Percentiles rank a stretch among this genome's conserved stretches.
Evolutionary conservation across 1,140 invertebrate genomes (phyloP).

Genomic region (Platyscapa corneri): DNA sequence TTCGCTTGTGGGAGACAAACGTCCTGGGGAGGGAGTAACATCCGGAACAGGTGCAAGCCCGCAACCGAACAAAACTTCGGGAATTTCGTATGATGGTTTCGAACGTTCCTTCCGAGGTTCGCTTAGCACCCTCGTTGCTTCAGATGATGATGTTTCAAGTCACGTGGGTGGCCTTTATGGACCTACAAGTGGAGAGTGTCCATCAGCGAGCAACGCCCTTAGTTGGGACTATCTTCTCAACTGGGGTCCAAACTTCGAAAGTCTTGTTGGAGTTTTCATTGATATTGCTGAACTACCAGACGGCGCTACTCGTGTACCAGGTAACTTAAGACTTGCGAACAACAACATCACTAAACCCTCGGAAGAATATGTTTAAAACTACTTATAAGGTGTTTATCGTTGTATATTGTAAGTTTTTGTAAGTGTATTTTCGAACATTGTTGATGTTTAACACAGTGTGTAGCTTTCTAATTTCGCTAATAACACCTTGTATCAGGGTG

Average conservation of each 20-base stretch:
- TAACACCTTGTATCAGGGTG: slow-evolving; percentile 70
- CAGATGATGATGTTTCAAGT: slow-evolving; percentile 90
- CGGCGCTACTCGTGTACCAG: slow-evolving; percentile 79
- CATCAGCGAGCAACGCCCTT: slow-evolving; percentile 81
- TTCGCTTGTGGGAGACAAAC: slow-evolving; percentile 86
- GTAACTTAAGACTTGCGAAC: slow-evolving; percentile 79
- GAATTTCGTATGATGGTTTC: slow-evolving; percentile 89
- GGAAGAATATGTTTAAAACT: slow-evolving; percentile 83
- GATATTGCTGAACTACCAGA: slow-evolving; percentile 96
- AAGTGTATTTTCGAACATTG: not conserved
- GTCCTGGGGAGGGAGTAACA: slow-evolving; percentile 74
- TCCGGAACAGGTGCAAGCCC: slow-evolving; percentile 68
- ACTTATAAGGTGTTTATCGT: not conserved
- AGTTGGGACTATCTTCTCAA: slow-evolving; percentile 96
- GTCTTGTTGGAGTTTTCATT: slow-evolving; percentile 94
- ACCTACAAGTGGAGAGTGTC: slow-evolving; percentile 80
- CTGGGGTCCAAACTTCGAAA: slow-evolving; percentile 97
- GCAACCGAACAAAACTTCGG: slow-evolving; percentile 79
- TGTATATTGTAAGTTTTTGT: not conserved
- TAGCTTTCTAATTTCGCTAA: slow-evolving; percentile 50
- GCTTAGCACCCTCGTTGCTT: slow-evolving; percentile 92
- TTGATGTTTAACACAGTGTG: not conserved
- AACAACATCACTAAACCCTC: slow-evolving; percentile 83
- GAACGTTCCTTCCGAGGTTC: slow-evolving; percentile 95
- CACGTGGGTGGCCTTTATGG: slow-evolving; percentile 84